Conservation (phyloP, 2,888 invertebrate genomes). For the Amiota minor region DNA sequence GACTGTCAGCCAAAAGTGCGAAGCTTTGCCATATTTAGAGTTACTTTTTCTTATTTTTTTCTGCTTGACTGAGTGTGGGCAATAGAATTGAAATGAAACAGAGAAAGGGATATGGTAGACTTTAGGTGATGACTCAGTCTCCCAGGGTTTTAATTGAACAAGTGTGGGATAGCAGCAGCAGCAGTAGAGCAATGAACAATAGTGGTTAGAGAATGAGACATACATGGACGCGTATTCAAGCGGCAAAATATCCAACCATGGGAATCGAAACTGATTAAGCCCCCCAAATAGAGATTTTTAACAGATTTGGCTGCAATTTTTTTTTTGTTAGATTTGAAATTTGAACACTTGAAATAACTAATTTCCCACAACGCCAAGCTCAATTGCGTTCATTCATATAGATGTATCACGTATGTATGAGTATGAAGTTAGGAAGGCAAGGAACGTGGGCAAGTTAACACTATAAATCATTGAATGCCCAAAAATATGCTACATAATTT, state of each 20-base stretch:
- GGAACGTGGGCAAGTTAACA: constrained; percentile 15
- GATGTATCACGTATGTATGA: neutral
- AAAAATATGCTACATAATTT: constrained; percentile 62
- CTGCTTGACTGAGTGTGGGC: constrained; percentile 1
- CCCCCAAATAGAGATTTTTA: neutral
- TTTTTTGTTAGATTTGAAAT: too few species aligned
- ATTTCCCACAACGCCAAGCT: constrained; percentile 29
- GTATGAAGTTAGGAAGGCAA: neutral
- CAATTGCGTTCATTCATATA: constrained; percentile 9
- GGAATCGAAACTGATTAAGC: constrained; percentile 7
- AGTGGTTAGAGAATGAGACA: constrained; percentile 35
- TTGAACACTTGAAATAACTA: constrained; percentile 10
- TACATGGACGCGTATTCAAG: neutral
- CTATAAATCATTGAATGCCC: constrained; percentile 50
- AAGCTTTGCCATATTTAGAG: constrained; percentile 49
- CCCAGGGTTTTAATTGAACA: constrained; percentile 50
- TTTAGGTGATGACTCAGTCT: too few species aligned
- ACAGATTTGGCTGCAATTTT: too few species aligned
- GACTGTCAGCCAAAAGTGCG: constrained; percentile 55
- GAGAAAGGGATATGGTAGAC: constrained; percentile 47
- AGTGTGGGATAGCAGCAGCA: constrained; percentile 36
- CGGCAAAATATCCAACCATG: constrained; percentile 1
- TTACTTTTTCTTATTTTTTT: constrained; percentile 38
- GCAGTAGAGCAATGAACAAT: neutral
- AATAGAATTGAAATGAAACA: neutral